phyloP scores from a whole-genome alignment of 1,140 invertebrate species.

The Gryon sp. region DNA sequence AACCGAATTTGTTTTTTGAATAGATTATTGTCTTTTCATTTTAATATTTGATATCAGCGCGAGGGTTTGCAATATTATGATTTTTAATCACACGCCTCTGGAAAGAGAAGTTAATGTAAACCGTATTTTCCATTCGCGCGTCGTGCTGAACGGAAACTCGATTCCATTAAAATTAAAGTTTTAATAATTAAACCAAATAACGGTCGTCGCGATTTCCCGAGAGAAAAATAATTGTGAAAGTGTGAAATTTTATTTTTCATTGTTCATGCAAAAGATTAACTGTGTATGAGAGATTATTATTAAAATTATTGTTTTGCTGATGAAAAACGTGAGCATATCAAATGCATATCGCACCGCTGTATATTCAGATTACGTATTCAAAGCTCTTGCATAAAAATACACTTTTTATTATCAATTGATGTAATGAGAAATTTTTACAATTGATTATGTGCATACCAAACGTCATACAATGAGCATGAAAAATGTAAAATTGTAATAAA shows the following conservation, averaged over 20 bases:
- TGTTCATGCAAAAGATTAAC: conserved; percentile 17
- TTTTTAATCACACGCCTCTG: conserved; percentile 10
- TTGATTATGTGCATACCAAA: too few species aligned
- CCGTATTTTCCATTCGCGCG: conserved; percentile 31
- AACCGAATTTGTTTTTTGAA: too few species aligned
- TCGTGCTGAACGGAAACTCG: conserved; percentile 9
- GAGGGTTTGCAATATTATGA: conserved; percentile 2
- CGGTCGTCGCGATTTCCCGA: conserved; percentile 14
- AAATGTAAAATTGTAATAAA: too few species aligned
- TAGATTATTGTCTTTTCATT: background rate
- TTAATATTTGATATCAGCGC: background rate
- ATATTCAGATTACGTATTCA: too few species aligned
- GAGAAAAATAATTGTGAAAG: conserved; percentile 24
- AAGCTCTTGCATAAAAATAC: too few species aligned
- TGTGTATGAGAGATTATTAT: background rate
- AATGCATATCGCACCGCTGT: too few species aligned
- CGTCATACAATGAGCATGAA: too few species aligned
- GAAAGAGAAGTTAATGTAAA: conserved; percentile 11
- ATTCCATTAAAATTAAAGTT: conserved; percentile 43
- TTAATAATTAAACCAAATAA: conserved; percentile 41
- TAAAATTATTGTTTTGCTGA: conserved; percentile 28
- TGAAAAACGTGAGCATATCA: conserved; percentile 7
- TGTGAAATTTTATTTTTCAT: conserved; percentile 15
- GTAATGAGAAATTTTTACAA: too few species aligned
- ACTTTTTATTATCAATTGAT: too few species aligned